Conservation (phyloP, 2,797 vertebrate species). For the Coracias cyanogaster region DNA sequence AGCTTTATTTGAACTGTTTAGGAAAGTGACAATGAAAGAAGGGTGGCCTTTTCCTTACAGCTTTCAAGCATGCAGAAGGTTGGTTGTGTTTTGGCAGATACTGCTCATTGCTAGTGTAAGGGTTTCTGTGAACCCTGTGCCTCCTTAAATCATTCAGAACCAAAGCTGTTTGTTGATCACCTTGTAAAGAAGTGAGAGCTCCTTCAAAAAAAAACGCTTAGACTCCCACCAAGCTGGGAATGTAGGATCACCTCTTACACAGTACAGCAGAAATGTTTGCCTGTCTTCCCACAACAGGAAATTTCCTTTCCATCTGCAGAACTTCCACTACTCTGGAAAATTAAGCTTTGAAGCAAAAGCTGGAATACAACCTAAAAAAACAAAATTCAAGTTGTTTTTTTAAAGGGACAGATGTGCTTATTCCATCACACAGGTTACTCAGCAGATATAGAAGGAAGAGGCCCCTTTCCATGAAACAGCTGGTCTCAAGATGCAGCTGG, state of each 20-base stretch:
- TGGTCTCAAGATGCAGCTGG: background rate
- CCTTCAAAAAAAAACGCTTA: background rate
- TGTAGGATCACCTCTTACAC: background rate
- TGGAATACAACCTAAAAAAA: background rate
- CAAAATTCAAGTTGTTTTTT: background rate
- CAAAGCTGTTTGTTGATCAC: background rate
- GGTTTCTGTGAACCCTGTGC: background rate
- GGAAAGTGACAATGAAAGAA: background rate
- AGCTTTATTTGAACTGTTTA: background rate
- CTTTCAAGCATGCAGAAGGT: background rate
- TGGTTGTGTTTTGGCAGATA: background rate
- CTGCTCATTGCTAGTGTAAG: background rate
- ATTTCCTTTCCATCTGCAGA: background rate
- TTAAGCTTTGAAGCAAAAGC: background rate
- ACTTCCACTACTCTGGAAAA: background rate
- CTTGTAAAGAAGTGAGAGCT: background rate
- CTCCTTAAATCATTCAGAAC: constrained; percentile 12
- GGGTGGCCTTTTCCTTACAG: background rate
- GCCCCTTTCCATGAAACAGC: background rate
- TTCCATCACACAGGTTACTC: background rate
- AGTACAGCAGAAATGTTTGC: background rate
- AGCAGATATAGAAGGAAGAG: background rate
- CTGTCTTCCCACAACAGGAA: background rate
- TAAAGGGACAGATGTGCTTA: background rate
- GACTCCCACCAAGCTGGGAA: background rate